Evolutionary conservation across 2,888 invertebrate species (phyloP).

Genomic region (Idaea straminata): DNA sequence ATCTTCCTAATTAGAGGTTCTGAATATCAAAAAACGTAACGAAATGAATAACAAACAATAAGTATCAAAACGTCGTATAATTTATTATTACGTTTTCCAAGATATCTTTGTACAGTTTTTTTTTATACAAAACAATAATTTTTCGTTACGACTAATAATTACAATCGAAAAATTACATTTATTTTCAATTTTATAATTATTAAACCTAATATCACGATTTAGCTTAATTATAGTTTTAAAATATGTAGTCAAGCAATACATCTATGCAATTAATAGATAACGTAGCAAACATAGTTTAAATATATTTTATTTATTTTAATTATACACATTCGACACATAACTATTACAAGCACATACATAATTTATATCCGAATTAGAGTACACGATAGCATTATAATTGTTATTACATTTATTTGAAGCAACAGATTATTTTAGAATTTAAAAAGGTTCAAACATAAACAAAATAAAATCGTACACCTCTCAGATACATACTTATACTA

Average conservation of each 20-base stretch:
- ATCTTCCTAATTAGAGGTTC: constrained; percentile 26
- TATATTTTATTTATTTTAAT: constrained; percentile 16
- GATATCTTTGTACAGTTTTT: constrained; percentile 75
- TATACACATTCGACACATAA: constrained; percentile 25
- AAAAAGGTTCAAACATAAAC: constrained; percentile 3
- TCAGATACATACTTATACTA: neutral
- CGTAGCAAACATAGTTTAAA: constrained; percentile 56
- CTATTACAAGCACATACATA: constrained; percentile 24
- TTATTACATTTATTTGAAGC: constrained; percentile 11
- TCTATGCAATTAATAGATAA: constrained; percentile 64
- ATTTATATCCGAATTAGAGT: constrained; percentile 11
- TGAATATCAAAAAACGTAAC: constrained; percentile 12
- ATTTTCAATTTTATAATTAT: constrained; percentile 76
- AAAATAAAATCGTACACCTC: neutral
- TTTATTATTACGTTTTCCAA: constrained; percentile 71
- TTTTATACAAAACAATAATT: constrained; percentile 79
- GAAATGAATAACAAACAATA: constrained; percentile 59
- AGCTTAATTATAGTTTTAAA: constrained; percentile 72
- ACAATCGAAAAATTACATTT: constrained; percentile 79
- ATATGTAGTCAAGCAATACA: constrained; percentile 71
- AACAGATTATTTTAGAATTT: constrained; percentile 12
- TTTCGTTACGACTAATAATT: constrained; percentile 75
- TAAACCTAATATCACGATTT: constrained; percentile 80
- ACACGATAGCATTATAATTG: constrained; percentile 18
- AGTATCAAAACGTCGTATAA: constrained; percentile 81